Conservation (phyloP, 2,797 vertebrate genomes). For the Tokudaia tokunoshimensis region DNA sequence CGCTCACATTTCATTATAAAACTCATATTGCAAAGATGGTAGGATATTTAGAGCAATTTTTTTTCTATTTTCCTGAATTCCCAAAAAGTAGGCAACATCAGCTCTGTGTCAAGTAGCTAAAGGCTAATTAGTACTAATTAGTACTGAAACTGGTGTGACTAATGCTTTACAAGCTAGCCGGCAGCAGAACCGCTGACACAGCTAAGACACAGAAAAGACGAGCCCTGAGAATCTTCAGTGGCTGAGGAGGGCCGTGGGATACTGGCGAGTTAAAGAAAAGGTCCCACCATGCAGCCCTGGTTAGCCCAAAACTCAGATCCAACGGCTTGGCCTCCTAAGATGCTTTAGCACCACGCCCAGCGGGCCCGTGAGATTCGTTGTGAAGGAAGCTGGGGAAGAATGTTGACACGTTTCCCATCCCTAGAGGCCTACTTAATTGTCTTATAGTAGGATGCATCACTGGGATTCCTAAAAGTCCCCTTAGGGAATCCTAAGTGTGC, state of each 20-base stretch:
- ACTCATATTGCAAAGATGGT: not conserved
- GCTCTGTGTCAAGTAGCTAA: not conserved
- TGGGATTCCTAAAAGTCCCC: not conserved
- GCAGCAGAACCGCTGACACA: not conserved
- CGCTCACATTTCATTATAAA: not conserved
- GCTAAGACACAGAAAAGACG: not conserved
- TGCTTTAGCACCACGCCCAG: not conserved
- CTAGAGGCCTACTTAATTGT: not conserved
- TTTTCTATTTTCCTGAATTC: not conserved
- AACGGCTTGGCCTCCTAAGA: not conserved
- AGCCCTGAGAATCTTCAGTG: not conserved
- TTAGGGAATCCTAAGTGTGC: not conserved
- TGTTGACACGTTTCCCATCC: not conserved
- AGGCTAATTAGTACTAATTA: not conserved
- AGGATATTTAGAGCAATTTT: not conserved
- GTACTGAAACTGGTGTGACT: not conserved
- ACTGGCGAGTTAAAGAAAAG: not conserved
- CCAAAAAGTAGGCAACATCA: not conserved
- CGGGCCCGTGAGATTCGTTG: not conserved
- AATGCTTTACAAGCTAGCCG: not conserved
- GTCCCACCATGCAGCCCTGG: not conserved
- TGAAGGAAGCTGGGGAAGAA: not conserved
- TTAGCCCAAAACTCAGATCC: not conserved
- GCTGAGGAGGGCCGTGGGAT: not conserved
- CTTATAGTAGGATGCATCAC: no score